Conservation (phyloP, 2,888 invertebrate genomes). For the Brenthis ino region DNA sequence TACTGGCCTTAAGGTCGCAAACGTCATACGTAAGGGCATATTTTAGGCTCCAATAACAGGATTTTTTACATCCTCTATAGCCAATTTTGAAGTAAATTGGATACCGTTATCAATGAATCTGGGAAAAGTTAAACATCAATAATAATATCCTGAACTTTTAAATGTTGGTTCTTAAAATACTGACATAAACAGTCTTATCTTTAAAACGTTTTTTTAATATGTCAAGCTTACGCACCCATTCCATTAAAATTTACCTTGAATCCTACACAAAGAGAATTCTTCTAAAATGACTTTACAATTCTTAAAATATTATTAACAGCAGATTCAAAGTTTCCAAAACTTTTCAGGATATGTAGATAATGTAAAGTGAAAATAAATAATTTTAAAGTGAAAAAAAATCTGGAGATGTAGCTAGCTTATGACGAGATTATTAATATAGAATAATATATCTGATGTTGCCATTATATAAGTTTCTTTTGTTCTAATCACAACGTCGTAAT, state of each 20-base stretch:
- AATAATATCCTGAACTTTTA: too few species aligned
- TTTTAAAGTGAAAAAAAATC: background rate
- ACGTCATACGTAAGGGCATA: slow-evolving; percentile 17
- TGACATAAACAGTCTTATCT: slow-evolving; percentile 1
- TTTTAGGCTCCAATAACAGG: background rate
- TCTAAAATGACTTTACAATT: slow-evolving; percentile 20
- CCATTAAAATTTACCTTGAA: slow-evolving; percentile 24
- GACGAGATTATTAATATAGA: too few species aligned
- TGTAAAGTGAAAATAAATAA: background rate
- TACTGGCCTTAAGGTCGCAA: slow-evolving; percentile 32
- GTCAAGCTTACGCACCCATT: slow-evolving; percentile 17
- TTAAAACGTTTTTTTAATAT: slow-evolving; percentile 12
- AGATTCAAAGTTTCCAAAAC: slow-evolving; percentile 7
- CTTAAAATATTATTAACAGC: slow-evolving; percentile 4
- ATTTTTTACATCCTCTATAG: background rate
- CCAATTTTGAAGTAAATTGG: too few species aligned
- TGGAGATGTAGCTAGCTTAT: background rate
- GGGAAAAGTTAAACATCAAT: too few species aligned
- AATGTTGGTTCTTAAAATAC: background rate
- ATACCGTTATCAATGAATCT: too few species aligned
- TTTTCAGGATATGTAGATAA: background rate
- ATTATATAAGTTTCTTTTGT: too few species aligned
- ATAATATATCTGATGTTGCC: too few species aligned
- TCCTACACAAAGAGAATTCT: slow-evolving; percentile 23
- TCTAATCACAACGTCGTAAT: too few species aligned